These are phyloP conservation scores for Actinernus sp. DNA, from an alignment of 92 coral and sea anemone species.

Conservation along the genomic window DNA sequence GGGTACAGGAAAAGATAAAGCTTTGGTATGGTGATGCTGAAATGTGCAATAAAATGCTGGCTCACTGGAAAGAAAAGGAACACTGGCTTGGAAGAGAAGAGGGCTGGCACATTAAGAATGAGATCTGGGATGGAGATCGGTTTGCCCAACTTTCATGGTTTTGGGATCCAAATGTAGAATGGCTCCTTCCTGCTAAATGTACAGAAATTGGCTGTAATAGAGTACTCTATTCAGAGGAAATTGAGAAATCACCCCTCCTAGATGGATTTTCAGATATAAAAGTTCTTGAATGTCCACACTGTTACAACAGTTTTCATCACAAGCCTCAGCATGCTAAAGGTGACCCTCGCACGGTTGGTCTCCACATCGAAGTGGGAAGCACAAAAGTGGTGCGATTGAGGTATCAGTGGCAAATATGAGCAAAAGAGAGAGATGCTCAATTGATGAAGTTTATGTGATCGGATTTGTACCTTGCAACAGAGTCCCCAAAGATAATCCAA, in stretches of 20 bases:
- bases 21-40: conserved; percentile 52
- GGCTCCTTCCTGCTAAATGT: conserved; percentile 57
- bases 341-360: conserved; percentile 32
- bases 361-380: conserved; percentile 10
- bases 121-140: conserved; percentile 68
- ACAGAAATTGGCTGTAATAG: background rate
- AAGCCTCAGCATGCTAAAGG: background rate
- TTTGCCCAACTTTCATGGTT: conserved; percentile 56
- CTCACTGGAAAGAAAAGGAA: conserved; percentile 50
- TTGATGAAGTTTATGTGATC: conserved; percentile 71
- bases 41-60: conserved; percentile 64
- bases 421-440: conserved; percentile 34
- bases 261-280: background rate
- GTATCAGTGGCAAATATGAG: conserved; percentile 36
- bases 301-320: background rate
- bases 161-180: conserved; percentile 66
- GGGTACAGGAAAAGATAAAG: conserved; percentile 54
- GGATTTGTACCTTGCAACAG: conserved; percentile 72
- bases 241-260: background rate
- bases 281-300: conserved; percentile 8
- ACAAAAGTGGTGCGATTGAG: conserved; percentile 20
- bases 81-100: conserved; percentile 49
- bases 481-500: conserved; percentile 54
- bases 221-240: background rate
- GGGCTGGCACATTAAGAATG: conserved; percentile 50